These are phyloP conservation scores for Deroplatys truncata DNA, from an alignment of 2,888 invertebrate species.

Conservation along the genomic window DNA sequence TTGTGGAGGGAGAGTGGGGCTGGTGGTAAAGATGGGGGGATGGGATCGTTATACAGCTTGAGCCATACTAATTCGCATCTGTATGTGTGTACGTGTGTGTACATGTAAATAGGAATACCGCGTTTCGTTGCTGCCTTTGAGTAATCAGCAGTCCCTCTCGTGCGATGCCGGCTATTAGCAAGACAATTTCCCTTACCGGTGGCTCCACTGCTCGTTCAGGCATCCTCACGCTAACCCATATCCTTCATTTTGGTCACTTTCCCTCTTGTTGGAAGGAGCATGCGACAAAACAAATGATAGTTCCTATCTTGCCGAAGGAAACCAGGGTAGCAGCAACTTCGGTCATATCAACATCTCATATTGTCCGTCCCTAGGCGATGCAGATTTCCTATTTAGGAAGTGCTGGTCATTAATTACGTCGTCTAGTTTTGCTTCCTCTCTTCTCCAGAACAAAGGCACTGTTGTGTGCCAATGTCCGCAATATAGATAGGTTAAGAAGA, in stretches of 20 bases:
- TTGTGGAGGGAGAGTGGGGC: neutral
- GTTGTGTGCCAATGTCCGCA: neutral
- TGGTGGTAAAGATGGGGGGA: neutral
- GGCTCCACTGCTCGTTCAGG: neutral
- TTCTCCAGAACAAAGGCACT: neutral
- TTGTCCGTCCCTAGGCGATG: neutral
- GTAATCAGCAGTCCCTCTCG: neutral
- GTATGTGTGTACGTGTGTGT: neutral
- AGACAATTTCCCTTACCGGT: neutral
- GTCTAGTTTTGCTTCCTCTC: neutral
- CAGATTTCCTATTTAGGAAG: neutral
- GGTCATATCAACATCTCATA: neutral
- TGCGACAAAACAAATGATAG: neutral
- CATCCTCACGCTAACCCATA: neutral
- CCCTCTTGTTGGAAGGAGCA: neutral
- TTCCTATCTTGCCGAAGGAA: neutral
- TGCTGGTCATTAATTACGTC: neutral
- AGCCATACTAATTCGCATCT: neutral
- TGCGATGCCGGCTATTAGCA: neutral
- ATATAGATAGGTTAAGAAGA: neutral
- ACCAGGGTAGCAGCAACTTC: neutral
- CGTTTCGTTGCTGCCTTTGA: slow-evolving; percentile 7
- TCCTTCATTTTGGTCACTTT: neutral
- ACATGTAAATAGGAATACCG: neutral
- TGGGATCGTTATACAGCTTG: neutral